Evolutionary conservation across 53 echinoderm and acorn worm species (phyloP), one percentile per base, ranked within the genome.

Genomic region (Paelopatides confundens): DNA sequence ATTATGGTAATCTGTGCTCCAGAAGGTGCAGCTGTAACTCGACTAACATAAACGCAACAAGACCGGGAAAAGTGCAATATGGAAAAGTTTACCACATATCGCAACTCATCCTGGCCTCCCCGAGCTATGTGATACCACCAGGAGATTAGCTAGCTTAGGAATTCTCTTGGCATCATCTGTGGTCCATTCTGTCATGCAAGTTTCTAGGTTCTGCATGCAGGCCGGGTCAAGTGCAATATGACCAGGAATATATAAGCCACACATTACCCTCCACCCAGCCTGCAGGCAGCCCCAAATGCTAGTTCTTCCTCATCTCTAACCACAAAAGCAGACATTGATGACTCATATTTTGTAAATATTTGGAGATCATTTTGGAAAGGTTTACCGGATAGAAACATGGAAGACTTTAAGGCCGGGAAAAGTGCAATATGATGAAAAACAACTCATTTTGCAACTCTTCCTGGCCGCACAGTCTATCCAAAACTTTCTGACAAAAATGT

Each of bases 51-150:
- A 31, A 67, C 68, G 27, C 79, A 79, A 26, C 39, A 63, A 83
- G 84, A 65, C 84, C 84, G 84, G 84, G 84, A 83, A 83, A 83
- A 83, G 84, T 83, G 84, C 84, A 83, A 83, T 83, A 83, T 65
- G 84, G 54, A 65, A 2, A 5, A 65, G 43, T 11, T 8, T 6
- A 40, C 21, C 1, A 38, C 84, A 83, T 40, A 83, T 38, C 64
- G 84, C 84, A n/a, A 64, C 84, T 83, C 30, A 23, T 38, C 84
- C 63, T 35, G 63, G 46, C 65, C 84, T 62, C 65, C 84, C 23
- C 1, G 84, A 39, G 43, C 10, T n/a, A 30, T 76, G 69, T 32
- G n/a, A 58, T 58, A 23, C 12, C 2, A 12, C 12, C 43, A 1
- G 43, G 43, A 43, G 43, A 1, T 43, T 6, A 40, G 11, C 43